phyloP scores from a whole-genome alignment of 1,140 invertebrate species.

The Campoletis sonorensis region DNA sequence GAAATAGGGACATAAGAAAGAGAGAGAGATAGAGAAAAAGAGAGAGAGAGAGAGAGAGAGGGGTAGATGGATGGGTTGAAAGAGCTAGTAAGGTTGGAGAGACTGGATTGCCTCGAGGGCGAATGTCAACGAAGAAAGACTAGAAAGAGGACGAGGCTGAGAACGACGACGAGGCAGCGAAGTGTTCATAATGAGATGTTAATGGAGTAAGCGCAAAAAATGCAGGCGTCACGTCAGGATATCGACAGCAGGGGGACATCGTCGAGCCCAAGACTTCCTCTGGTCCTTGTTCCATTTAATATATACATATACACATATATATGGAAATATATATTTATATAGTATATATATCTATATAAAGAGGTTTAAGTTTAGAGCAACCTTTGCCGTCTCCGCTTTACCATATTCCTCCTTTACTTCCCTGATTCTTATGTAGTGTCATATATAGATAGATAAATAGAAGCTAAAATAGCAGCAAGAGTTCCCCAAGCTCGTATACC shows the following conservation, averaged over 20 bases:
- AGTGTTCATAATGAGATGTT: slow-evolving; percentile 75
- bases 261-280: slow-evolving; percentile 28
- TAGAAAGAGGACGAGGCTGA: slow-evolving; percentile 26
- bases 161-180: slow-evolving; percentile 53
- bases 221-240: slow-evolving; percentile 67
- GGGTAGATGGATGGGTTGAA: slow-evolving; percentile 2
- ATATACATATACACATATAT: background rate
- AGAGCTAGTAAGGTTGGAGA: background rate
- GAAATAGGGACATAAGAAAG: slow-evolving; percentile 36
- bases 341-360: no score
- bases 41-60: slow-evolving; percentile 24
- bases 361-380: background rate
- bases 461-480: slow-evolving; percentile 2
- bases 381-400: slow-evolving; percentile 6
- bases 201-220: slow-evolving; percentile 72
- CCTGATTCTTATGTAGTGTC: background rate
- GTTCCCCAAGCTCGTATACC: background rate
- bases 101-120: slow-evolving; percentile 11
- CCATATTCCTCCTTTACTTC: background rate
- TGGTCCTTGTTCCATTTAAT: slow-evolving; percentile 28
- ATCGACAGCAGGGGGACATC: slow-evolving; percentile 64
- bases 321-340: no score
- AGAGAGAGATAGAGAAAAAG: slow-evolving; percentile 20
- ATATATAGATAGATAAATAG: background rate
- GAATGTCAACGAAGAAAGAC: background rate